Evolutionary conservation across 2,888 invertebrate species (phyloP).

Genomic region (Eudemis profundana): DNA sequence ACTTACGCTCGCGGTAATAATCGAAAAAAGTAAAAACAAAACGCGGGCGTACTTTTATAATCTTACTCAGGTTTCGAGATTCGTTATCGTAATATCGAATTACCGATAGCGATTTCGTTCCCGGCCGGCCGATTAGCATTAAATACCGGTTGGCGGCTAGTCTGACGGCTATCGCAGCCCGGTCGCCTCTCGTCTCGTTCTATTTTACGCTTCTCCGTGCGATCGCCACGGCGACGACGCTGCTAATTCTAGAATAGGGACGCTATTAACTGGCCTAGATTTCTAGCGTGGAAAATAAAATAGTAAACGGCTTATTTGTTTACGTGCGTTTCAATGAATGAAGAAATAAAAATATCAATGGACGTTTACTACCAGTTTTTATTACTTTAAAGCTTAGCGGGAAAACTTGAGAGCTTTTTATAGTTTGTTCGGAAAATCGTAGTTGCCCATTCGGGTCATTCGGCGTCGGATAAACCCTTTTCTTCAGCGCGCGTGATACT

Average conservation of each 20-base stretch:
- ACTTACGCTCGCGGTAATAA: conserved; percentile 10
- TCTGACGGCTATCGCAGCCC: conserved; percentile 44
- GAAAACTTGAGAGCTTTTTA: conserved; percentile 65
- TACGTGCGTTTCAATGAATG: conserved; percentile 41
- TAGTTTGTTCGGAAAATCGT: conserved; percentile 75
- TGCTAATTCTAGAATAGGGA: conserved; percentile 70
- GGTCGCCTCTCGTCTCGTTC: conserved; percentile 56
- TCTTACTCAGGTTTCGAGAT: conserved; percentile 42
- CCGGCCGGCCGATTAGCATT: conserved; percentile 45
- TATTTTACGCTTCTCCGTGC: conserved; percentile 67
- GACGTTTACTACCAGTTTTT: conserved; percentile 25
- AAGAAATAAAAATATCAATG: conserved; percentile 37
- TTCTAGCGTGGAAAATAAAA: conserved; percentile 57
- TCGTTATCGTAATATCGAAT: conserved; percentile 46
- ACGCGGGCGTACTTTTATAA: conserved; percentile 30
- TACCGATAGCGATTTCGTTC: conserved; percentile 43
- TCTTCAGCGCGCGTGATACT: conserved; percentile 85
- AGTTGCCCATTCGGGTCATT: conserved; percentile 73
- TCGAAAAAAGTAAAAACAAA: conserved; percentile 22
- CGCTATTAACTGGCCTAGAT: conserved; percentile 73
- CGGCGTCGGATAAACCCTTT: conserved; percentile 85
- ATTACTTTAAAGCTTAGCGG: conserved; percentile 59
- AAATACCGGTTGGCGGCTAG: conserved; percentile 49
- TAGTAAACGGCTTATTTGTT: conserved; percentile 43
- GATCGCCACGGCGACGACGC: conserved; percentile 60